These are phyloP conservation scores for Macrocentrus cingulum DNA, from an alignment of 1,140 invertebrate genomes.

Conservation along the genomic window DNA sequence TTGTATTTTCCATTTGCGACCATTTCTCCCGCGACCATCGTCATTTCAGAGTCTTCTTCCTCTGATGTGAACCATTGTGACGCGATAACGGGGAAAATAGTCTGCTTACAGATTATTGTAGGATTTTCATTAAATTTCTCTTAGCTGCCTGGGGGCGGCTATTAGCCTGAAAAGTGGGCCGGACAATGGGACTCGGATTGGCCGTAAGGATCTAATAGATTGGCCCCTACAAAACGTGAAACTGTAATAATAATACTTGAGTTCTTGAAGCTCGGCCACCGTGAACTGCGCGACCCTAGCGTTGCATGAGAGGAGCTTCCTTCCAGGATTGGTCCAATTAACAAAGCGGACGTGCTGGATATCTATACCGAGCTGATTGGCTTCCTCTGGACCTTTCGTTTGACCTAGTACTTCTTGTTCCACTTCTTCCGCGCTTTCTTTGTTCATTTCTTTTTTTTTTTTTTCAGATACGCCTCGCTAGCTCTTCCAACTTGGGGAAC, in stretches of 20 bases:
- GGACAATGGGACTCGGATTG: no score
- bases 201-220: no score
- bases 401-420: slow-evolving; percentile 3
- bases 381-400: background rate
- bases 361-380: slow-evolving; percentile 14
- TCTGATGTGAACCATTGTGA: slow-evolving; percentile 7
- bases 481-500: background rate
- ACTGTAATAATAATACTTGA: background rate
- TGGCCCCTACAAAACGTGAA: no score
- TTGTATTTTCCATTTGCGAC: background rate
- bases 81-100: background rate
- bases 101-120: no score
- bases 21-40: no score
- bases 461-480: background rate
- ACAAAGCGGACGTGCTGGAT: slow-evolving; percentile 19
- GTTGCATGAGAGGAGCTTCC: background rate
- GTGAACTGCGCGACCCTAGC: slow-evolving; percentile 19
- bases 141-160: no score
- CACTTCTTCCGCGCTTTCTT: no score
- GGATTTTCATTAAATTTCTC: background rate
- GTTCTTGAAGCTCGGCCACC: background rate
- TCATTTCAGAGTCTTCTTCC: background rate
- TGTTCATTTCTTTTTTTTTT: slow-evolving; percentile 9
- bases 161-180: no score
- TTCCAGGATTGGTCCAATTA: slow-evolving; percentile 23